phyloP scores from a whole-genome alignment of 1,140 invertebrate species.

The Microplitis demolitor region DNA sequence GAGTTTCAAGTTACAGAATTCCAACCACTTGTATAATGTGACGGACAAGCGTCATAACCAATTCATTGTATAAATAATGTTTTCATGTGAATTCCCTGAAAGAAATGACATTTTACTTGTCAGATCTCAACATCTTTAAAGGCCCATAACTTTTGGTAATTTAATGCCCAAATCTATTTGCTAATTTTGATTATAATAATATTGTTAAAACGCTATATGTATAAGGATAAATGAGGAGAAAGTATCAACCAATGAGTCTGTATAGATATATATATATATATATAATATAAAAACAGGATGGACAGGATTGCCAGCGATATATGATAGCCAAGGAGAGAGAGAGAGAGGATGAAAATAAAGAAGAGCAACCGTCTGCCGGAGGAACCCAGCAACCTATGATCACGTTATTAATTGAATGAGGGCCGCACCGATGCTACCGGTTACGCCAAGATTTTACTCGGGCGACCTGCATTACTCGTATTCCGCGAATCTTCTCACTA shows the following conservation, averaged over 20 bases:
- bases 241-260: background rate
- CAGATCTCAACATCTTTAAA: too few relatives aligned
- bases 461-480: background rate
- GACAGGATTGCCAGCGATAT: background rate
- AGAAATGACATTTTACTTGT: too few relatives aligned
- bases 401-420: constrained; percentile 61
- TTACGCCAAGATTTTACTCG: constrained; percentile 46
- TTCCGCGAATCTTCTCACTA: background rate
- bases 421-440: constrained; percentile 53
- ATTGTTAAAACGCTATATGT: background rate
- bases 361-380: constrained; percentile 13
- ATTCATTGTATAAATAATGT: background rate
- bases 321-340: background rate
- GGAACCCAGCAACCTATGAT: constrained; percentile 55
- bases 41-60: background rate
- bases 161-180: too few relatives aligned
- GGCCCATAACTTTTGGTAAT: too few relatives aligned
- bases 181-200: too few relatives aligned
- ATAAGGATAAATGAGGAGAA: background rate
- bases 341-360: background rate
- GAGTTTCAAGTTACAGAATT: background rate
- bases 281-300: background rate
- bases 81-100: background rate
- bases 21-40: background rate
- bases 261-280: background rate